Base-by-base conservation (phyloP, 2,888 invertebrate genomes). In the Drosophila setosimentum region DNA sequence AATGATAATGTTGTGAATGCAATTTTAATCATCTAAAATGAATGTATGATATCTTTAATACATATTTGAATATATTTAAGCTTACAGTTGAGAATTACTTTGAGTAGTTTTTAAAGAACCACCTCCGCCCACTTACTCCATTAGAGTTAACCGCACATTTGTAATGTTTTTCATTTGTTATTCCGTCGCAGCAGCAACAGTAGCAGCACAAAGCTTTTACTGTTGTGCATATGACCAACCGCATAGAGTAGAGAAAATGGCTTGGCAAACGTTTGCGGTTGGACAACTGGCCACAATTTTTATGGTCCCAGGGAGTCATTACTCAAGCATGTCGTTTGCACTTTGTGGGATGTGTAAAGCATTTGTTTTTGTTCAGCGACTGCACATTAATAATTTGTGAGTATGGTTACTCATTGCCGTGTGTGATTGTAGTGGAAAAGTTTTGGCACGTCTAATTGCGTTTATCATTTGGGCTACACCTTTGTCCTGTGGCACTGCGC, bases 311-410 rank as follows among this genome's bases (percentile, higher is more conserved):
- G 63, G 59, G 50, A 76, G 63, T 83, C 80, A 81, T 81, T 81
- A 81, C 73, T 81, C 81, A 80, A 65, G 64, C 73, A 80, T 76
- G 77, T 80, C 78, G 77, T 80, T 72, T 73, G 70, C 68, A 68
- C 72, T 78, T 79, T 79, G 70, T 68, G 53, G 82, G 82, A 82
- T 82, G 82, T 78, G 53, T 27, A 13, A 37, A 29, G 55, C 62
- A 64, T 18, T 53, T 40, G 30, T 55, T 58, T 61, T 51, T 64
- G 33, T 62, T 42, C 45, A 16, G 51, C 29, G 60, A 58, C 50
- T 53, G 50, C 64, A 58, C 60, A 79, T 82, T 71, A 82, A 80
- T 75, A 74, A 78, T 80, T 80, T 63, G 32, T 45, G 51, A 53
- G 60, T 37, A 2, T 8, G 11, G 71, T 62, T 13, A 13, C 33